phyloP scores from a whole-genome alignment of 2,113 vertebrate genomes.

The Etheostoma spectabile region DNA sequence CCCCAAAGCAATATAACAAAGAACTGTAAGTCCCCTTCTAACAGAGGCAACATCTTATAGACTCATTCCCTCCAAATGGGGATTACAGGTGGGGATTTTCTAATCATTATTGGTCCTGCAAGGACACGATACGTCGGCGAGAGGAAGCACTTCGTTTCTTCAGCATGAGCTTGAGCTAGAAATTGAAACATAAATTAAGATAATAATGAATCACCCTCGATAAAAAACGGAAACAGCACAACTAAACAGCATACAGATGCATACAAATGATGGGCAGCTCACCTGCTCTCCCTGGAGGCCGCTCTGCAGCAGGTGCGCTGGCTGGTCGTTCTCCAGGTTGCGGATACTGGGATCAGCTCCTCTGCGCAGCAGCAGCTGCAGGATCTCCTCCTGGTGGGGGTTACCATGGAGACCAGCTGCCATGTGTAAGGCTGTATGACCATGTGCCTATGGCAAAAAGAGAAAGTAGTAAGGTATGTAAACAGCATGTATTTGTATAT shows the following conservation, averaged over 20 bases:
- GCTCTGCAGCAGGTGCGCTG: constrained; percentile 88
- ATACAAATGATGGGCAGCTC: constrained; percentile 19
- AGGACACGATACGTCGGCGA: constrained; percentile 85
- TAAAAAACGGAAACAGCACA: background rate
- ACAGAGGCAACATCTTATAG: constrained; percentile 57
- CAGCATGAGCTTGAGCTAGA: constrained; percentile 90
- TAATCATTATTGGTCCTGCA: constrained; percentile 85
- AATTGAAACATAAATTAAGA: constrained; percentile 1
- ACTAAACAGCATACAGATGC: background rate
- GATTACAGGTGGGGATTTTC: constrained; percentile 80
- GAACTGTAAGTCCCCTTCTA: constrained; percentile 50
- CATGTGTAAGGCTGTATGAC: constrained; percentile 94
- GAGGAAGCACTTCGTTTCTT: constrained; percentile 87
- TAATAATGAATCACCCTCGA: background rate
- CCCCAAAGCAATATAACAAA: constrained; percentile 62
- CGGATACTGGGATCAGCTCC: constrained; percentile 90
- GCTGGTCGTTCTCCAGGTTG: constrained; percentile 93
- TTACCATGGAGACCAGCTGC: constrained; percentile 89
- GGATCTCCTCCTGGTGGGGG: constrained; percentile 86
- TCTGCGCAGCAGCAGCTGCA: constrained; percentile 84
- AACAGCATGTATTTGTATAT: background rate
- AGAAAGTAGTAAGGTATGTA: background rate
- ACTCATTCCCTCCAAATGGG: constrained; percentile 65
- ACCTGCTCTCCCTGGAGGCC: constrained; percentile 88
- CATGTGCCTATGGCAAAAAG: constrained; percentile 85